Conservation (phyloP, 2,797 vertebrate genomes). For the Ceyx erithaca region DNA sequence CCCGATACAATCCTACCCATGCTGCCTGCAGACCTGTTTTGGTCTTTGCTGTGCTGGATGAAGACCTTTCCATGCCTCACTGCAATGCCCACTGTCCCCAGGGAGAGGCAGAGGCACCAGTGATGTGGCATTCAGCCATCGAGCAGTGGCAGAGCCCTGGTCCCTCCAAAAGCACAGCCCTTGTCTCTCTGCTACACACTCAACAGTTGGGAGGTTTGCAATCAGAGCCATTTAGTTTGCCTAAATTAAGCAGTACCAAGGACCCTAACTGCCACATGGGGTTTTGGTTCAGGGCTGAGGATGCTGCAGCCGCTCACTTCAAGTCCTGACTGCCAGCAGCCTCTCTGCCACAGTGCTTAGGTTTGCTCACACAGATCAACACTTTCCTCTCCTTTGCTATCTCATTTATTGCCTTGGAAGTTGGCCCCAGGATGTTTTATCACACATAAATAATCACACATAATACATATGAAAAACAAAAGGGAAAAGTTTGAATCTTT, state of each 20-base stretch:
- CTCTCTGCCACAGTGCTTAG: not conserved
- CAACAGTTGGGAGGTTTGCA: not conserved
- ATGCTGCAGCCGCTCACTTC: not conserved
- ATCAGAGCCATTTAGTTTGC: slow-evolving; percentile 36
- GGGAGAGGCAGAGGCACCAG: not conserved
- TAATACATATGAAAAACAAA: slow-evolving; percentile 75
- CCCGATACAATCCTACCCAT: not conserved
- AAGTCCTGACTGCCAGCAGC: not conserved
- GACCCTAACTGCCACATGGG: slow-evolving; percentile 11
- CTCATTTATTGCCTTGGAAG: slow-evolving; percentile 48
- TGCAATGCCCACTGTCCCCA: not conserved
- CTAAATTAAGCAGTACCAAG: slow-evolving; percentile 50
- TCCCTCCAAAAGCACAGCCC: not conserved
- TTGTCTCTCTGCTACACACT: rapidly evolving
- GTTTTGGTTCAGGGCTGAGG: not conserved
- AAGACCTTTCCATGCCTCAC: rapidly evolving
- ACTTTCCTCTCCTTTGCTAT: not conserved
- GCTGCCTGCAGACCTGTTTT: not conserved
- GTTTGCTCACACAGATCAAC: not conserved
- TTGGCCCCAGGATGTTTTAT: slow-evolving; percentile 65
- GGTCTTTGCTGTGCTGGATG: not conserved
- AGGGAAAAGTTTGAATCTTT: slow-evolving; percentile 53
- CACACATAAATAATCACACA: too few relatives aligned
- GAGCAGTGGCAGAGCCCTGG: not conserved
- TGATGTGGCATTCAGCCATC: rapidly evolving